These are phyloP conservation scores for Agrochola lota DNA, from an alignment of 2,888 invertebrate species.

Conservation along the genomic window DNA sequence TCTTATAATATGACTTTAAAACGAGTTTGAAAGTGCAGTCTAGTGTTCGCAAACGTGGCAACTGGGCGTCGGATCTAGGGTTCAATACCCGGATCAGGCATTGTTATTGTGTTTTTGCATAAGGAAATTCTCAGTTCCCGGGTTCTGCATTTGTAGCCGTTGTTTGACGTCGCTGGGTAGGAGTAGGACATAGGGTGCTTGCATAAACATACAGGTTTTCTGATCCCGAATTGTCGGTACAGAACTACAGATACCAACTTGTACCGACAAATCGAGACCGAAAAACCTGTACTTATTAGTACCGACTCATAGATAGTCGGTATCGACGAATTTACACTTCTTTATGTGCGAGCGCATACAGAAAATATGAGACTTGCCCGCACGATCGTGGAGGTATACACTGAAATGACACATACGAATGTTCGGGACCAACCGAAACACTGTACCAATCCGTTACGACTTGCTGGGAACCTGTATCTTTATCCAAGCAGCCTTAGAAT, in stretches of 20 bases:
- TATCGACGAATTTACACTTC: neutral
- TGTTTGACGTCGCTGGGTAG: neutral
- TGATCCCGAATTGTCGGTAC: neutral
- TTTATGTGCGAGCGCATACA: neutral
- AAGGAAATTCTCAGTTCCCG: neutral
- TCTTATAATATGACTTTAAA: constrained; percentile 5
- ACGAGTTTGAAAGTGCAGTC: neutral
- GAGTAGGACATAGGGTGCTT: neutral
- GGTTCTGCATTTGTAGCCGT: neutral
- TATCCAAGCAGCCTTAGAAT: too few species aligned
- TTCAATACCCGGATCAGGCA: neutral
- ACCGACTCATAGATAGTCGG: neutral
- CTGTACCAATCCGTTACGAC: neutral
- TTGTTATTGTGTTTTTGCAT: too few species aligned
- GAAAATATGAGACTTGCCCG: neutral
- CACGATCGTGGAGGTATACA: neutral
- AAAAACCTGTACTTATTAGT: neutral
- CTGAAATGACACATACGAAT: too few species aligned
- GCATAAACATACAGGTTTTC: neutral
- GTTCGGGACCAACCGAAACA: too few species aligned
- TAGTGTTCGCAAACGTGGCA: neutral
- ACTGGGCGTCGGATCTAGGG: neutral
- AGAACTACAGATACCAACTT: neutral
- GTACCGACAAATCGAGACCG: neutral
- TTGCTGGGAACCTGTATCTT: too few species aligned